Percentiles rank a stretch among this genome's conserved stretches.
Conservation (phyloP, 2,113 vertebrate species). For the Butorides virescens region DNA sequence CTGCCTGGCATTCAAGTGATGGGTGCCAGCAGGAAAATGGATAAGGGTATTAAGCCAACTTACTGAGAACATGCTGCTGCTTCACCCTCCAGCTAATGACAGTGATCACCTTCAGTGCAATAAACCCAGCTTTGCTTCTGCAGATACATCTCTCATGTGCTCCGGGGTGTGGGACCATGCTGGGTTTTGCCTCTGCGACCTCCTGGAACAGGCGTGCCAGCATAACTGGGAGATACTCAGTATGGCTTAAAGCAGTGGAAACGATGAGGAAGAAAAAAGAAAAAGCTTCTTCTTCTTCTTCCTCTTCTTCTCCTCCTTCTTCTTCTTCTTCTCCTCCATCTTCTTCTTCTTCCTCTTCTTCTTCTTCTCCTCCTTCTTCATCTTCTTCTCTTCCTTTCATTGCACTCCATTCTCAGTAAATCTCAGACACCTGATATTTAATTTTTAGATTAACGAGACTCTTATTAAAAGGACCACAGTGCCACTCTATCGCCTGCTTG, state of each 20-base stretch:
- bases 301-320: no score
- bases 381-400: no score
- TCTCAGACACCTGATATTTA: not conserved
- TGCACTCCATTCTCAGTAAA: not conserved
- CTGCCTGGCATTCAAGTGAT: not conserved
- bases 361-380: no score
- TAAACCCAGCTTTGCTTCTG: not conserved
- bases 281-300: not conserved
- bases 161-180: accelerated
- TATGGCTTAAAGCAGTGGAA: not conserved
- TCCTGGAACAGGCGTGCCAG: not conserved
- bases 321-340: no score
- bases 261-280: not conserved
- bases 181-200: not conserved
- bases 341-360: not conserved
- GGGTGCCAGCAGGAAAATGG: not conserved
- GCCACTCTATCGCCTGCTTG: not conserved
- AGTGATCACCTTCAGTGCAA: not conserved
- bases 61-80: not conserved
- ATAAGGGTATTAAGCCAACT: not conserved
- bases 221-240: not conserved
- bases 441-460: not conserved
- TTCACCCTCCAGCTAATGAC: not conserved
- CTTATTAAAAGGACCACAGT: not conserved
- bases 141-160: accelerated